Base-by-base conservation (phyloP, 2,797 vertebrate species). In the Mergus octosetaceus region DNA sequence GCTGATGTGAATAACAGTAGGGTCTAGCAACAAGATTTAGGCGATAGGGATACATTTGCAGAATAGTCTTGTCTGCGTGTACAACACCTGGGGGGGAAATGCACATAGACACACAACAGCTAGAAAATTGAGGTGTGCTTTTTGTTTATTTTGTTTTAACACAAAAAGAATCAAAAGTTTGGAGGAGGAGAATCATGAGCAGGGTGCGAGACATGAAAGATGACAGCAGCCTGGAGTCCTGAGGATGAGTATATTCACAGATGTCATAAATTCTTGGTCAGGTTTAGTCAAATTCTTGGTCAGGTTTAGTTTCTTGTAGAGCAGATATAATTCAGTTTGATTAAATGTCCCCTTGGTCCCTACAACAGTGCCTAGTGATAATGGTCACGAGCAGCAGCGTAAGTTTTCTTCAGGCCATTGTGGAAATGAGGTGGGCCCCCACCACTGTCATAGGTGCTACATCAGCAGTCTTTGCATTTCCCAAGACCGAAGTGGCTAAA, bases 1-100 rank as follows among this genome's bases (percentile, higher is more conserved):
- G 27, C 3, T 61, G 9, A 24, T 39, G 1, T 36, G 2, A 64
- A 0, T 36, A 45, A 11, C 10, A 11, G 16, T 22, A 32, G 8
- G 3, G 13, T 66, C 21, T 19, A 16, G 6, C 84, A 79, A 27
- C 3, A 32, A 72, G 16, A 45, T 76, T 34, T 13, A 51, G 38
- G 17, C 22, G 27, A 10, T 62, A 71, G 51, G 30, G 10, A 19
- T 60, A 7, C 9, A 22, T 24, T 61, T 72, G 11, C 0, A 3
- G 34, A 79, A 6, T 71, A 34, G 21, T 49, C 11, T 24, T 8
- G 43, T 72, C 27, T 75, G 17, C 11, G 7, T 17, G 19, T 22
- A 62, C 4, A 49, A 4, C 19, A 41, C 5, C 9, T 4, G 27
- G 25, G 10, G 10, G 27, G 54, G 16, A 3, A 68, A 12, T 36